Evolutionary conservation across 30 jellyfish, hydroid and myxozoan species (phyloP).

Genomic region (Aurelia coerulea): DNA sequence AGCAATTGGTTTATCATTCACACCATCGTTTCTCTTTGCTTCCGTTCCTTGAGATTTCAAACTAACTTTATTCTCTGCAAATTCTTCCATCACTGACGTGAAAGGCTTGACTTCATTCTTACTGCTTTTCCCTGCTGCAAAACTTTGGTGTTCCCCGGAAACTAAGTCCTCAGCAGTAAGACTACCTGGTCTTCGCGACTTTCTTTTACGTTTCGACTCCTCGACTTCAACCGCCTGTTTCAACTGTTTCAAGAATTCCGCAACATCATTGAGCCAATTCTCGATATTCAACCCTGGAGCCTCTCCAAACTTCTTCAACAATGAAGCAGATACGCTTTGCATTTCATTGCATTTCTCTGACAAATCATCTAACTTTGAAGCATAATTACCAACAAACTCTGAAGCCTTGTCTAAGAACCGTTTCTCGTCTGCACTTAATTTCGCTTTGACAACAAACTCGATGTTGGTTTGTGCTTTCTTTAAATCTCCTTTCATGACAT

Average conservation of each 20-base stretch:
- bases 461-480: constrained; percentile 52
- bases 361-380: constrained; percentile 29
- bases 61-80: constrained; percentile 17
- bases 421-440: constrained; percentile 14
- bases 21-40: not conserved
- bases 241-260: constrained; percentile 81
- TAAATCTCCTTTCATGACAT: constrained; percentile 82
- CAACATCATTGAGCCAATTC: constrained; percentile 80
- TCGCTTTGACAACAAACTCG: constrained; percentile 34
- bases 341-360: constrained; percentile 57
- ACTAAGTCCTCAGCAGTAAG: constrained; percentile 14
- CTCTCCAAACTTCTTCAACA: constrained; percentile 84
- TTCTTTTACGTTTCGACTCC: constrained; percentile 61
- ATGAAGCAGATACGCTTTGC: constrained; percentile 40
- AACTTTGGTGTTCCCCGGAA: not conserved
- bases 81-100: constrained; percentile 37
- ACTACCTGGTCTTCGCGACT: constrained; percentile 66
- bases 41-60: not conserved
- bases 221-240: constrained; percentile 76
- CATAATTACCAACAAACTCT: constrained; percentile 38
- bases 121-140: not conserved
- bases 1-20: not conserved
- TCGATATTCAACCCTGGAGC: constrained; percentile 56
- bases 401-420: constrained; percentile 51
- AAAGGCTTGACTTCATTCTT: constrained; percentile 3